These are phyloP conservation scores for Isurus oxyrinchus DNA, from an alignment of 2,113 vertebrate species.

Conservation along the genomic window DNA sequence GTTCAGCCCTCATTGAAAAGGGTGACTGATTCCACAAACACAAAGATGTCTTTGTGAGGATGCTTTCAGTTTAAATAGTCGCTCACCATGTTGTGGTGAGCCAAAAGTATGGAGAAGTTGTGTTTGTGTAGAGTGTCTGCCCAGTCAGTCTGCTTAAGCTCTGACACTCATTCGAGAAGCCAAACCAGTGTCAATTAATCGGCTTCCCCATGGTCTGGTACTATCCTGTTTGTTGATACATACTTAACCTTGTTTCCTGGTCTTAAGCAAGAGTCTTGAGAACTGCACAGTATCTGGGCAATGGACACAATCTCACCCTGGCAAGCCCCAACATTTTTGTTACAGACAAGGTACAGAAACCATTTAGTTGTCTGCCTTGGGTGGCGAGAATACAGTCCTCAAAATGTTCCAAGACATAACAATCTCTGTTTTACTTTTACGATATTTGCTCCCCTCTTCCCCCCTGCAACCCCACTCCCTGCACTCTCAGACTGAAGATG, in stretches of 20 bases:
- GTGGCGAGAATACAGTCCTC: neutral
- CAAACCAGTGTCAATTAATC: neutral
- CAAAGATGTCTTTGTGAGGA: neutral
- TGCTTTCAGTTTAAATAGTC: neutral
- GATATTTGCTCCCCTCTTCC: neutral
- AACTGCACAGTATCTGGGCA: neutral
- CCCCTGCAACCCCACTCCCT: neutral
- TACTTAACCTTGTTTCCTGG: neutral
- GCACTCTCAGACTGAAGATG: neutral
- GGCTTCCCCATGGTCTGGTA: neutral
- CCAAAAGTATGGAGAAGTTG: neutral
- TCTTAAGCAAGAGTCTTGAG: neutral
- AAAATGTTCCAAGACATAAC: neutral
- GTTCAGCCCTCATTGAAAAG: neutral
- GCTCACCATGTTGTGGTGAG: neutral
- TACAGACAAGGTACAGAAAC: neutral
- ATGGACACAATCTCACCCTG: neutral
- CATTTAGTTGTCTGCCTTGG: neutral
- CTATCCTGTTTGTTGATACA: neutral
- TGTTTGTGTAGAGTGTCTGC: neutral
- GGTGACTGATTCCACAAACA: neutral
- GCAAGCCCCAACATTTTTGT: neutral
- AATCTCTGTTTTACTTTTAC: neutral
- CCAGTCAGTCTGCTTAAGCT: neutral
- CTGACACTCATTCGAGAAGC: neutral